These are phyloP conservation scores for Phylloscopus trochilus DNA, from an alignment of 2,113 vertebrate species.

Conservation along the genomic window DNA sequence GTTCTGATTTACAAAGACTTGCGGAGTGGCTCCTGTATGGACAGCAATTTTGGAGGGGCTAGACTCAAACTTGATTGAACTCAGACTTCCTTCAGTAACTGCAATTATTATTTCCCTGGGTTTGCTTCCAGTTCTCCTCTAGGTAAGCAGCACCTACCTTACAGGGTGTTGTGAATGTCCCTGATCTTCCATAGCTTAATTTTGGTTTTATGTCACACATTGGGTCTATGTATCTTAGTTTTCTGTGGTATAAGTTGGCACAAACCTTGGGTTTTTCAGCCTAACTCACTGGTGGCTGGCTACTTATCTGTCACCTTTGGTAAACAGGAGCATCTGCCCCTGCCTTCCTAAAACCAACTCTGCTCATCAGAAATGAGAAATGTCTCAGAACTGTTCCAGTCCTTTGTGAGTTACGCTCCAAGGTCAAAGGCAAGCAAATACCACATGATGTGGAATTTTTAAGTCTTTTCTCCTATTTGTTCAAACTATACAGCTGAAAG, in stretches of 20 bases:
- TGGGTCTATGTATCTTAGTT: neutral
- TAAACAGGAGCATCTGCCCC: neutral
- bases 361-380: neutral
- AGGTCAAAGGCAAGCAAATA: neutral
- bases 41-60: neutral
- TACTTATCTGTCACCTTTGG: neutral
- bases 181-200: neutral
- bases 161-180: neutral
- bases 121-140: neutral
- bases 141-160: neutral
- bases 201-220: neutral
- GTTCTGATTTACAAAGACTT: neutral
- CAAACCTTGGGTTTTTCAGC: neutral
- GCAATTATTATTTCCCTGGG: neutral
- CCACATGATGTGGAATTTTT: accelerated
- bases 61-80: neutral
- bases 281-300: neutral
- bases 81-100: neutral
- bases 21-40: neutral
- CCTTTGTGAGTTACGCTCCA: neutral
- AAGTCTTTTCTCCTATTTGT: neutral
- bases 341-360: neutral
- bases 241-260: neutral
- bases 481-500: neutral
- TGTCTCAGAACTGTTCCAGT: neutral